phyloP scores from a whole-genome alignment of 2,113 vertebrate genomes.

The Semicossyphus pulcher region DNA sequence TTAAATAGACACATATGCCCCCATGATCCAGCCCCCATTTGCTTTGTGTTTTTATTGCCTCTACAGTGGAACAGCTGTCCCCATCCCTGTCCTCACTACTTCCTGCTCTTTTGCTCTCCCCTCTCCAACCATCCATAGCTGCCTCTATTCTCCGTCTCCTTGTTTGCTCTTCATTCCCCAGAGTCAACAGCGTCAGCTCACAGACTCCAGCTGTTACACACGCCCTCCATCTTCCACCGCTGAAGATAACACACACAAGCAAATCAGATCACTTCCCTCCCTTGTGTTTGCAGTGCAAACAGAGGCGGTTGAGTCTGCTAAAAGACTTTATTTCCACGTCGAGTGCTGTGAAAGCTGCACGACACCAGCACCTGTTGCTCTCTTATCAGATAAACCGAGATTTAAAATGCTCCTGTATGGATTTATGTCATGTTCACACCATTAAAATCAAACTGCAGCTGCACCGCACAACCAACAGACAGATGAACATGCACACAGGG shows the following conservation, averaged over 20 bases:
- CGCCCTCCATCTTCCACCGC: slow-evolving; percentile 35
- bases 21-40: slow-evolving; percentile 53
- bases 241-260: slow-evolving; percentile 49
- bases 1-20: slow-evolving; percentile 57
- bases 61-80: slow-evolving; percentile 71
- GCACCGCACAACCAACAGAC: no score
- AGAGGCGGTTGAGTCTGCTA: slow-evolving; percentile 41
- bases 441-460: slow-evolving; percentile 1
- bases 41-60: slow-evolving; percentile 67
- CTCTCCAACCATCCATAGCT: slow-evolving; percentile 30
- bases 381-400: slow-evolving; percentile 42
- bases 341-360: slow-evolving; percentile 39
- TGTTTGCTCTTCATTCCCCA: slow-evolving; percentile 76
- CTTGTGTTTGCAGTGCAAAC: slow-evolving; percentile 66
- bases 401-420: slow-evolving; percentile 8
- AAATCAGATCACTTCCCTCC: slow-evolving; percentile 61
- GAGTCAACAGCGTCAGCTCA: slow-evolving; percentile 70
- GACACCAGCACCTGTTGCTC: slow-evolving; percentile 49
- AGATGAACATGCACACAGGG: no score
- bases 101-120: slow-evolving; percentile 36
- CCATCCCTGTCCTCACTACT: slow-evolving; percentile 40
- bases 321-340: slow-evolving; percentile 50
- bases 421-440: slow-evolving; percentile 29
- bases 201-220: slow-evolving; percentile 77
- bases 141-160: slow-evolving; percentile 52